phyloP scores from a whole-genome alignment of 2,113 vertebrate species.

The Raphicerus campestris region DNA sequence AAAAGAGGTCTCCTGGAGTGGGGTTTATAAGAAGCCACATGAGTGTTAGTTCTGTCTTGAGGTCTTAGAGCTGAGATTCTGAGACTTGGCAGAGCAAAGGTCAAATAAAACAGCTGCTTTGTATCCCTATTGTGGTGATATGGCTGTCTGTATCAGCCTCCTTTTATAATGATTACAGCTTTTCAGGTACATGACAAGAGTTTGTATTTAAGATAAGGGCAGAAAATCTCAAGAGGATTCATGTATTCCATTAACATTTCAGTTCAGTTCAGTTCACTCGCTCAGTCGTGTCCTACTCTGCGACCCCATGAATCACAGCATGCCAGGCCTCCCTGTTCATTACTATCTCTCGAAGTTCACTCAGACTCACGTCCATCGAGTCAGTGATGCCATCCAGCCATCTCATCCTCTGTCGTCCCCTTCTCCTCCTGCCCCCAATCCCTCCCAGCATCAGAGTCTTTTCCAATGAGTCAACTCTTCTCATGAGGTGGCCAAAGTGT shows the following conservation, averaged over 20 bases:
- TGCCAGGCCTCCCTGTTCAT: no score
- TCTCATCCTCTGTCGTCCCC: no score
- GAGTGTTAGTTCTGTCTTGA: constrained; percentile 68
- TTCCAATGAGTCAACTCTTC: no score
- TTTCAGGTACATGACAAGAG: constrained; percentile 48
- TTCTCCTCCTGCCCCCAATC: no score
- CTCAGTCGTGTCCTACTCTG: no score
- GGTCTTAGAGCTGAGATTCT: constrained; percentile 58
- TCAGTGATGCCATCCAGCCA: no score
- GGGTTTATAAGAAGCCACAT: constrained; percentile 19
- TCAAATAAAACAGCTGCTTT: constrained; percentile 83
- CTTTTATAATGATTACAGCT: constrained; percentile 18
- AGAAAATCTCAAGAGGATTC: constrained; percentile 67
- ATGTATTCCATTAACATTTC: constrained; percentile 53
- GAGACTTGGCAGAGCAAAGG: constrained; percentile 70
- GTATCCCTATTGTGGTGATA: constrained; percentile 11
- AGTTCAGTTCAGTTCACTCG: no score
- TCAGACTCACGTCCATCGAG: no score
- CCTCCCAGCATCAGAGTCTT: no score
- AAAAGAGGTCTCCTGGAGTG: background rate
- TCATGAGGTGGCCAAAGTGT: no score
- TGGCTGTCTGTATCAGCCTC: background rate
- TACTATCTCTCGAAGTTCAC: no score
- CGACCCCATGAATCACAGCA: no score
- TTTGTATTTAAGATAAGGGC: constrained; percentile 69